Percentiles rank a stretch among this genome's conserved stretches.
phyloP scores from a whole-genome alignment of 2,113 vertebrate species.

The Rhinolophus sinicus region DNA sequence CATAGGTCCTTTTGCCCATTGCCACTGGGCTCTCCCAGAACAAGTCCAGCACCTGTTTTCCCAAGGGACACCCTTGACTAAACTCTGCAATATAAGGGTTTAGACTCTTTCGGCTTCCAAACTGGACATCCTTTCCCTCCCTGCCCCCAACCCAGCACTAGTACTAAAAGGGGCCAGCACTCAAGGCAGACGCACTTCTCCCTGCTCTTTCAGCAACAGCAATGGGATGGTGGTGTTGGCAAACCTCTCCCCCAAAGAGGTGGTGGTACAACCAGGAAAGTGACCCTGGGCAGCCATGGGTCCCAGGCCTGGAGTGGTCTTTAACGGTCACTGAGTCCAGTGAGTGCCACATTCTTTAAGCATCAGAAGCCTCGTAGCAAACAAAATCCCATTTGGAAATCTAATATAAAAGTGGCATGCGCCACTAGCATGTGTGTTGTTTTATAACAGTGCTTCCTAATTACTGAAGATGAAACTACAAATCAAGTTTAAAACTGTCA shows the following conservation, averaged over 20 bases:
- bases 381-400: background rate
- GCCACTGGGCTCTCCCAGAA: background rate
- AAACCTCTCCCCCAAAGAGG: background rate
- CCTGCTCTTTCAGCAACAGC: background rate
- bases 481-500: conserved; percentile 6
- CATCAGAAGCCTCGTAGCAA: background rate
- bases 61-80: background rate
- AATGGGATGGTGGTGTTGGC: background rate
- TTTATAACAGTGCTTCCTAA: background rate
- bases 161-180: background rate
- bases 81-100: background rate
- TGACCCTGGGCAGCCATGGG: background rate
- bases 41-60: background rate
- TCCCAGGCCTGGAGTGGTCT: background rate
- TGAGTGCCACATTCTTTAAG: background rate
- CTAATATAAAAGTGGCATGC: background rate
- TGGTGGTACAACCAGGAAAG: background rate
- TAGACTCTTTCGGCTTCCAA: background rate
- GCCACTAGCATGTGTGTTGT: background rate
- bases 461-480: background rate
- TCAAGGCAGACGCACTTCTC: background rate
- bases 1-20: background rate
- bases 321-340: background rate
- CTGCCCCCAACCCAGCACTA: background rate
- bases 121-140: background rate